A percentile compares a stretch with the other conserved stretches of the same genome.
Evolutionary conservation across 2,113 vertebrate genomes (phyloP).

Genomic region (Ophiodon elongatus): DNA sequence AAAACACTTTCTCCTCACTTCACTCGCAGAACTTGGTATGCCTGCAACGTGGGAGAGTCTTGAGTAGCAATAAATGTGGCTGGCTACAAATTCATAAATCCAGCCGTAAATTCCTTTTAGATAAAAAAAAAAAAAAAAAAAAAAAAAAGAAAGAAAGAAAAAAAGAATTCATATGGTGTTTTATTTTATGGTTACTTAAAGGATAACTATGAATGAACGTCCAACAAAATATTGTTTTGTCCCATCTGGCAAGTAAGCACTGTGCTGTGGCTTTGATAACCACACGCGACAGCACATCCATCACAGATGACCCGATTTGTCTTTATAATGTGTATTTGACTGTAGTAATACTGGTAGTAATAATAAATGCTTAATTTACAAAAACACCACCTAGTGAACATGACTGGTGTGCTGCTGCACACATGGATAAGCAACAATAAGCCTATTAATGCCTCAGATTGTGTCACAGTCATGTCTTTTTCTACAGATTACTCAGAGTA

Average conservation of each 20-base stretch:
- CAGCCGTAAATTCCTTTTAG: background rate
- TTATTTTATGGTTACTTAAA: background rate
- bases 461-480: conserved; percentile 32
- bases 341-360: conserved; percentile 3
- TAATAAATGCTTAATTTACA: conserved; percentile 7
- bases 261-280: conserved; percentile 31
- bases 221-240: conserved; percentile 14
- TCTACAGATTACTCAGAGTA: conserved; percentile 24
- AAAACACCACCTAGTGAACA: conserved; percentile 10
- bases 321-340: background rate
- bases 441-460: conserved; percentile 41
- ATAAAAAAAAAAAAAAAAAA: background rate
- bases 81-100: conserved; percentile 8
- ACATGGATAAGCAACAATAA: conserved; percentile 30
- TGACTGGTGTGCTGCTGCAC: conserved; percentile 13
- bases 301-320: conserved; percentile 17
- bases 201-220: conserved; percentile 16
- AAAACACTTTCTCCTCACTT: conserved; percentile 13
- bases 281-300: conserved; percentile 10
- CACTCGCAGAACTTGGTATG: conserved; percentile 44
- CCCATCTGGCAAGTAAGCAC: conserved; percentile 4
- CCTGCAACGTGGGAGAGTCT: conserved; percentile 14
- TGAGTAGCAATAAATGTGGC: conserved; percentile 18
- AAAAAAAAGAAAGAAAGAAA: background rate
- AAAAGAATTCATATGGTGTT: background rate